Conservation (phyloP, 2,888 invertebrate genomes). For the Dynastes hyllus region DNA sequence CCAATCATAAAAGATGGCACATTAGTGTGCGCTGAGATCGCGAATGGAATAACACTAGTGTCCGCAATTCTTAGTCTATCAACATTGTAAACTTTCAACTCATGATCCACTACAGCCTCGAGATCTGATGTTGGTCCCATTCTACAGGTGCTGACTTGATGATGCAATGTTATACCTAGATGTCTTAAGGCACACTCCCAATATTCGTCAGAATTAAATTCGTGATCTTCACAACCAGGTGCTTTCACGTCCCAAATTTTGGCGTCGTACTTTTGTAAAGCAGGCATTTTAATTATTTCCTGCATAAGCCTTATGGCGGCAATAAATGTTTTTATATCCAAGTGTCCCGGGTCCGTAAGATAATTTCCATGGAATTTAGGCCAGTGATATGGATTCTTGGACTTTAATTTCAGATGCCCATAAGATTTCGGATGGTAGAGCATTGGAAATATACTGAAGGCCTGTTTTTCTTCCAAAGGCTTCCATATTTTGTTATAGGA, state of each 20-base stretch:
- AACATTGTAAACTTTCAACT: constrained; percentile 77
- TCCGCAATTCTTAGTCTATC: constrained; percentile 78
- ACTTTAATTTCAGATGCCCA: constrained; percentile 80
- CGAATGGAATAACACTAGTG: constrained; percentile 79
- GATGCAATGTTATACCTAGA: constrained; percentile 60
- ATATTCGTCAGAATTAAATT: constrained; percentile 78
- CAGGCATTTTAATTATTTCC: constrained; percentile 70
- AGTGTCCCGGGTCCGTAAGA: constrained; percentile 75
- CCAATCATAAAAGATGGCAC: constrained; percentile 83
- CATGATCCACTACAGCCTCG: constrained; percentile 78
- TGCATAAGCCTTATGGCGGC: constrained; percentile 72
- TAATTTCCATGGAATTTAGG: constrained; percentile 88
- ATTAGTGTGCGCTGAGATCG: constrained; percentile 80
- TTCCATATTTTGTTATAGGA: constrained; percentile 75
- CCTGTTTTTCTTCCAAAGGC: constrained; percentile 70
- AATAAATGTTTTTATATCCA: constrained; percentile 69
- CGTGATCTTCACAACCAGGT: constrained; percentile 72
- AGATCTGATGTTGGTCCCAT: constrained; percentile 81
- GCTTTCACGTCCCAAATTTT: constrained; percentile 61
- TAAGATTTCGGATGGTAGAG: constrained; percentile 82
- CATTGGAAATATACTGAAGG: constrained; percentile 76
- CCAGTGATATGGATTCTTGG: constrained; percentile 80
- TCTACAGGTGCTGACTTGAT: constrained; percentile 76
- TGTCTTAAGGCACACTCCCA: constrained; percentile 79
- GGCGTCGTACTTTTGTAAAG: constrained; percentile 72